These are phyloP conservation scores for Tetragonisca angustula DNA, from an alignment of 2,888 invertebrate species.

Conservation along the genomic window DNA sequence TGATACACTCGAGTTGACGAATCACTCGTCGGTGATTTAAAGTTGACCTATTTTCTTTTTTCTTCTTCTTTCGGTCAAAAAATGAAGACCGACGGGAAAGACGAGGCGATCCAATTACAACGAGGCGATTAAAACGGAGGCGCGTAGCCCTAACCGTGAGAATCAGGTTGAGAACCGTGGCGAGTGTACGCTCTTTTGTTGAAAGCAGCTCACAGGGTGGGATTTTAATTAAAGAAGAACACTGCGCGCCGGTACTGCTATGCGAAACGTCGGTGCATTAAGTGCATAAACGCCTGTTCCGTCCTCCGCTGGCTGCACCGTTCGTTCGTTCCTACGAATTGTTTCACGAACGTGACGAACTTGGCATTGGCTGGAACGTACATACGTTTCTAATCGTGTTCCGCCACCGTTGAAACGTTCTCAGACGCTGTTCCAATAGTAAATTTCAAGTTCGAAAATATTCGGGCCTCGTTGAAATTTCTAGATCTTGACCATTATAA, in stretches of 20 bases:
- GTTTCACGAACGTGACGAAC: conserved; percentile 14
- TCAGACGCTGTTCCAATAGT: too few relatives aligned
- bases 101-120: conserved; percentile 72
- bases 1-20: too few relatives aligned
- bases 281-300: conserved; percentile 35
- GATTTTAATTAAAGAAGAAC: conserved; percentile 74
- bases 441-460: too few relatives aligned
- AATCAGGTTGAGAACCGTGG: conserved; percentile 77
- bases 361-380: background rate
- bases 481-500: too few relatives aligned
- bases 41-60: too few relatives aligned
- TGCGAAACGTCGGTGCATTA: conserved; percentile 49
- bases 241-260: conserved; percentile 49
- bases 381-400: too few relatives aligned
- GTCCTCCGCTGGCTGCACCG: background rate
- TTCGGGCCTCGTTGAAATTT: too few relatives aligned
- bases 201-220: conserved; percentile 66
- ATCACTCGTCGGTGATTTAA: too few relatives aligned
- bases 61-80: conserved; percentile 13
- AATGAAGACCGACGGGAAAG: conserved; percentile 62
- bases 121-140: conserved; percentile 60
- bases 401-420: too few relatives aligned
- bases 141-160: conserved; percentile 76
- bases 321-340: conserved; percentile 7
- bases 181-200: conserved; percentile 66